phyloP scores from a whole-genome alignment of 2,888 invertebrate genomes.

The Serripes groenlandicus region DNA sequence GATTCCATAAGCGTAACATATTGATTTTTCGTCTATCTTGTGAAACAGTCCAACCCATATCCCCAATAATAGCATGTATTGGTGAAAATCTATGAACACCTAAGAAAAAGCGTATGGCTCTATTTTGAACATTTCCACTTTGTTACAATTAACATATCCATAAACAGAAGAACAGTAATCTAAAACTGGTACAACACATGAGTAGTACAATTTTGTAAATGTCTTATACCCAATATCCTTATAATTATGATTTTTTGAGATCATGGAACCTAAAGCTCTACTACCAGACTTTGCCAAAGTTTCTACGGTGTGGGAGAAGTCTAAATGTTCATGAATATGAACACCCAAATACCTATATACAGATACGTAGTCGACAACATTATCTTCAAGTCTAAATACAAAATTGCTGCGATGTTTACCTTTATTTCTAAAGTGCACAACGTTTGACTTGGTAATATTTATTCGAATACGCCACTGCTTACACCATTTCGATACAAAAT shows the following conservation, averaged over 20 bases:
- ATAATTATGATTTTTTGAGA: conserved; percentile 35
- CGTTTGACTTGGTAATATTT: conserved; percentile 33
- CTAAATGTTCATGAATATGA: conserved; percentile 32
- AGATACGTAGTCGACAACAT: conserved; percentile 26
- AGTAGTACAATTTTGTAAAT: conserved; percentile 35
- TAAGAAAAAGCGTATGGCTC: conserved; percentile 45
- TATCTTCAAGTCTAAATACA: conserved; percentile 47
- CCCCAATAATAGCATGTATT: conserved; percentile 29
- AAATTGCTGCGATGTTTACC: conserved; percentile 1
- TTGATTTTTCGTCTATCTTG: too few relatives aligned
- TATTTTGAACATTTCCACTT: conserved; percentile 31
- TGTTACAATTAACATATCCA: conserved; percentile 15
- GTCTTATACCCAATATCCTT: conserved; percentile 47
- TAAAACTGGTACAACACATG: conserved; percentile 32
- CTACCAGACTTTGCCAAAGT: conserved; percentile 25
- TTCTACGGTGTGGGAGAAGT: conserved; percentile 16
- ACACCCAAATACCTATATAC: conserved; percentile 56
- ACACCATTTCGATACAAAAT: conserved; percentile 36
- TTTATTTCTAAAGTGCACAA: conserved; percentile 34
- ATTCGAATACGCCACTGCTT: conserved; percentile 36
- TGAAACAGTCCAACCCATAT: conserved; percentile 48
- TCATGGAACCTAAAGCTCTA: conserved; percentile 32
- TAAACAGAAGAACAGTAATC: conserved; percentile 46
- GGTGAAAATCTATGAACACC: conserved; percentile 47
- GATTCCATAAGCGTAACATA: too few relatives aligned